Base-by-base conservation (phyloP, 1,140 invertebrate species). In the Drosophila sproati region DNA sequence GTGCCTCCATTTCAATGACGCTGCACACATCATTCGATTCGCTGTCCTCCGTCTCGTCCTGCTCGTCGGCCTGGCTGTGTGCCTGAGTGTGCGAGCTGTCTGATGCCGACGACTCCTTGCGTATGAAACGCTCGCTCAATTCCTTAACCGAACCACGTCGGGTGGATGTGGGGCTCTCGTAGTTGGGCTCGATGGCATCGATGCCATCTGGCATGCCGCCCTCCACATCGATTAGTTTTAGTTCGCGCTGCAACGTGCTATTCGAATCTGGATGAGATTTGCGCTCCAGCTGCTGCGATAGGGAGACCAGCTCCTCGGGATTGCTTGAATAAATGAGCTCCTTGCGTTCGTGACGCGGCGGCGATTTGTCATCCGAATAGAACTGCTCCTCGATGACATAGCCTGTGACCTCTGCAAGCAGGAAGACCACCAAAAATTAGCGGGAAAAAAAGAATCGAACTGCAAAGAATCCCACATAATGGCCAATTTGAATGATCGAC, bases 61-160 rank as follows among this genome's bases (percentile, higher is more conserved):
- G 20, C 20, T 79, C 64, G 7, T 74, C 73, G 6, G 59, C 52
- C 45, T 78, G 5, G 34, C 28, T 47, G 20, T 20, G 20, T 20
- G 20, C 20, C 5, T 39, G 34, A 32, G 43, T 48, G n/a, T 60
- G 66, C 7, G 39, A 48, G 39, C 39, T 37, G 1, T 5, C 50
- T 3, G 71, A 70, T 10, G 77, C 62, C 7, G 61, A 59, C 3
- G 78, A 90, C 50, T 91, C 87, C 66, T 91, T 91, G 41, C 88
- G 82, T 82, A 96, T 95, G 80, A 95, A 96, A 92, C 96, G 96
- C 82, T 96, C 95, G 6, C 95, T 95, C 45, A 96, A 93, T 35
- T 95, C 95, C 86, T 95, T 95, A 0, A 96, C 95, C 0, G 96
- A 96, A 52, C 94, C 95, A 70, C 94, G 93, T 51, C 95, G 93